phyloP scores from a whole-genome alignment of 2,797 vertebrate species.

The Rhincodon typus region DNA sequence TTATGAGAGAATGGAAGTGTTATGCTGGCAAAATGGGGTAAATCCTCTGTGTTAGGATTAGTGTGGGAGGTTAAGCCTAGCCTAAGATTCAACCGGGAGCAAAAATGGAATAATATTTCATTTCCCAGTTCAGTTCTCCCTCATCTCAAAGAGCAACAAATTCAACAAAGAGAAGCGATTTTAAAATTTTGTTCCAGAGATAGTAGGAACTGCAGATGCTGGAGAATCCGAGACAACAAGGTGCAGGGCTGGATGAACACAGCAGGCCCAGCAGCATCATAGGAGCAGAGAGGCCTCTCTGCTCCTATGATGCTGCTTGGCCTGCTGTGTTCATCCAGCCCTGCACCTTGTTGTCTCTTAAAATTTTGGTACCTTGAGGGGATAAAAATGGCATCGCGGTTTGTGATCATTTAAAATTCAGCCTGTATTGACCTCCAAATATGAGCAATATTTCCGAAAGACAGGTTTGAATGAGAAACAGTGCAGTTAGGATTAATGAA shows the following conservation, averaged over 20 bases:
- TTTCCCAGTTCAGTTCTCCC: not conserved
- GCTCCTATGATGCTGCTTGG: too few species aligned
- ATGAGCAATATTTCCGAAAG: slow-evolving; percentile 13
- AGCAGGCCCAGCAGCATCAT: too few species aligned
- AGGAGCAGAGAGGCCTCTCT: too few species aligned
- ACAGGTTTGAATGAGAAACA: slow-evolving; percentile 10
- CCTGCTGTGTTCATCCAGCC: too few species aligned
- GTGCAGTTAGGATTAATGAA: slow-evolving; percentile 3
- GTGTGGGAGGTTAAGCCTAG: not conserved
- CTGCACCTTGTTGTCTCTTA: too few species aligned
- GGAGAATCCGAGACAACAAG: too few species aligned
- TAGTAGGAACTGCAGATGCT: too few species aligned
- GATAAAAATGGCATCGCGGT: not conserved
- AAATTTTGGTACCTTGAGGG: not conserved
- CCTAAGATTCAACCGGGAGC: not conserved
- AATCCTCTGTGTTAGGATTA: not conserved
- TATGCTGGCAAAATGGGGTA: not conserved
- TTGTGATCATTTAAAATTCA: slow-evolving; percentile 13
- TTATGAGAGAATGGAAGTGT: not conserved
- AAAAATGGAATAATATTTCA: not conserved
- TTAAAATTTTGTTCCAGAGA: slow-evolving; percentile 4
- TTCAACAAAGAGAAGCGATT: not conserved
- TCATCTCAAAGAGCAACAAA: not conserved
- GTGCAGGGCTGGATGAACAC: too few species aligned
- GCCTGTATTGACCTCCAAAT: not conserved